Base-by-base conservation (phyloP, 2,888 invertebrate species). In the Dryobota labecula region DNA sequence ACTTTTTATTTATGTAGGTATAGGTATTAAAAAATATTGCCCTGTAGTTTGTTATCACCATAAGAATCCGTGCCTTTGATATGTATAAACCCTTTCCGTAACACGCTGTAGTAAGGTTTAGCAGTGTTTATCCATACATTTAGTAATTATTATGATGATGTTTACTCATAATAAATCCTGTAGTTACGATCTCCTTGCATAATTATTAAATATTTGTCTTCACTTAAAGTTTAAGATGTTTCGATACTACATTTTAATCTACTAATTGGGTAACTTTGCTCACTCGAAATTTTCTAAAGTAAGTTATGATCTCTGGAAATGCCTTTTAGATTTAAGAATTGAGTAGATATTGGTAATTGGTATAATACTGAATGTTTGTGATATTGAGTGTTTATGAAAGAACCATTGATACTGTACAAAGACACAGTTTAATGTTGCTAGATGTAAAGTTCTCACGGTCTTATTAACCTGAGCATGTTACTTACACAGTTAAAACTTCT, bases 241-340 rank as follows among this genome's bases (percentile, higher is more conserved):
- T 68, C 61, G 60, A 71, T 62, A 72, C 64, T 71, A 68, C 62
- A 70, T 49, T 61, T 74, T 67, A 70, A 60, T 56, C 67, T 68
- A 58, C 53, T 70, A 54, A 79, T 76, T 77, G 78, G 68, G 67
- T 66, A 83, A 74, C 67, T 65, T 84, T 85, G 86, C 83, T 84
- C 84, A 87, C 83, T 81, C 80, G 67, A 80, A 78, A 84, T 84
- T 80, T 68, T 79, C 69, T 78, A 67, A 70, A 69, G 54, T 80
- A 85, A 86, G 86, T 84, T 87, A 91, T 94, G 94, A 94, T 95
- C 94, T 95, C 94, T 90, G 84, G 89, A 91, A 89, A 92, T 91
- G 94, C 93, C 93, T 94, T 94, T 90, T 93, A 92, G 89, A 86
- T 83, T 82, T 91, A 91, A 90, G 90, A 78, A 56, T 84, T 84